phyloP scores from a whole-genome alignment of 2,888 invertebrate species.

The Epinotia ramella region DNA sequence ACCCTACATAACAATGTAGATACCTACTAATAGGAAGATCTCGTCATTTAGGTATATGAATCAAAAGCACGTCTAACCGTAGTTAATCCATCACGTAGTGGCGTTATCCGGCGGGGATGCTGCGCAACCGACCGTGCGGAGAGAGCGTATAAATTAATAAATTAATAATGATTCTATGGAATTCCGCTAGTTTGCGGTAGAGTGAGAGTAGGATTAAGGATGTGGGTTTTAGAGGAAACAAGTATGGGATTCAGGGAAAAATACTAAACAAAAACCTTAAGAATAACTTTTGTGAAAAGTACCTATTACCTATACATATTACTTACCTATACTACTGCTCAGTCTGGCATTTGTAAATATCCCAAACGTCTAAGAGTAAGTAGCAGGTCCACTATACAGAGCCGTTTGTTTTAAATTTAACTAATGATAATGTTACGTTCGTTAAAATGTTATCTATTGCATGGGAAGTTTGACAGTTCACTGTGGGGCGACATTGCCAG shows the following conservation, averaged over 20 bases:
- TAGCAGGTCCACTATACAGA: not conserved
- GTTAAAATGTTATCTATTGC: too few relatives aligned
- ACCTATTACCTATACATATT: too few relatives aligned
- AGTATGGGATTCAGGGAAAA: not conserved
- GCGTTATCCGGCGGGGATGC: constrained; percentile 44
- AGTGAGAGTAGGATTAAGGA: constrained; percentile 61
- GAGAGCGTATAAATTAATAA: constrained; percentile 83
- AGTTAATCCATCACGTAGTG: constrained; percentile 45
- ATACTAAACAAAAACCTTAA: not conserved
- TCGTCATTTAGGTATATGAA: constrained; percentile 14
- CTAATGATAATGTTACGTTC: too few relatives aligned
- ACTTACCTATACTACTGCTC: too few relatives aligned
- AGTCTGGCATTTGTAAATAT: too few relatives aligned
- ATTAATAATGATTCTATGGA: constrained; percentile 84
- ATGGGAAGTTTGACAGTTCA: not conserved
- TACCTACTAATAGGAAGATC: constrained; percentile 3
- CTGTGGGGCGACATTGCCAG: not conserved
- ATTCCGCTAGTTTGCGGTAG: constrained; percentile 72
- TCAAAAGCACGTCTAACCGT: constrained; percentile 24
- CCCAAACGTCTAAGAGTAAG: too few relatives aligned
- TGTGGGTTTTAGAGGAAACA: constrained; percentile 46
- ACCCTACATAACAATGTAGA: not conserved
- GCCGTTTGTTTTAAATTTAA: not conserved
- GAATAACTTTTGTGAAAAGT: too few relatives aligned
- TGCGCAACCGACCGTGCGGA: constrained; percentile 74